These are phyloP conservation scores for Latrodectus hesperus DNA, from an alignment of 2,888 invertebrate genomes.

Conservation along the genomic window DNA sequence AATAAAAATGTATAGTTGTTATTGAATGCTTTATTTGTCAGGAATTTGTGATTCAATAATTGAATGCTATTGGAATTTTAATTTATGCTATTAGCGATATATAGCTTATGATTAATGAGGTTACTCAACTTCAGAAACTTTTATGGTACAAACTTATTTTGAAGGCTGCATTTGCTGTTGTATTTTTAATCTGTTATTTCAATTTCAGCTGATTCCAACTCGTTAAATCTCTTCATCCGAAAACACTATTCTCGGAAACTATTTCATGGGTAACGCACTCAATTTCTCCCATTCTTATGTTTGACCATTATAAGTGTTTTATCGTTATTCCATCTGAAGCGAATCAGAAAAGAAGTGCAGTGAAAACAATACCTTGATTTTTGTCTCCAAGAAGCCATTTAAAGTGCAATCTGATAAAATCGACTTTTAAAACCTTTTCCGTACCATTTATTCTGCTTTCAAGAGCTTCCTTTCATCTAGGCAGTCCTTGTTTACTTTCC, in stretches of 20 bases:
- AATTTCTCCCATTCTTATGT: constrained; percentile 7
- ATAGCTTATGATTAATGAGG: too few relatives aligned
- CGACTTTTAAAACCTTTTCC: constrained; percentile 52
- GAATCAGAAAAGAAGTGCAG: constrained; percentile 9
- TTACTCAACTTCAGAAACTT: too few relatives aligned
- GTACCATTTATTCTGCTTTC: constrained; percentile 49
- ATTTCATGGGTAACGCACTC: constrained; percentile 9
- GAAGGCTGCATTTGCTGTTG: too few relatives aligned
- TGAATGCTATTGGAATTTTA: too few relatives aligned
- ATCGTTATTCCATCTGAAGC: constrained; percentile 6
- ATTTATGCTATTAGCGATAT: too few relatives aligned
- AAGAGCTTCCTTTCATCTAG: constrained; percentile 6
- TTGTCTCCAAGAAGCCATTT: constrained; percentile 47
- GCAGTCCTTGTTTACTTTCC: constrained; percentile 49
- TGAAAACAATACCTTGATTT: constrained; percentile 46
- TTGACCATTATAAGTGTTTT: constrained; percentile 20
- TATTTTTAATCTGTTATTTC: background rate
- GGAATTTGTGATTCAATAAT: too few relatives aligned
- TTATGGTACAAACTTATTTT: too few relatives aligned
- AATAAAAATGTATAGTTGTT: too few relatives aligned
- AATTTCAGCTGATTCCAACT: background rate
- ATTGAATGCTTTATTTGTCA: too few relatives aligned
- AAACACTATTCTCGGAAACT: constrained; percentile 11
- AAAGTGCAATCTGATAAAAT: constrained; percentile 59
- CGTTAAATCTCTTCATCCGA: background rate